A percentile compares a stretch with the other conserved stretches of the same genome.
phyloP scores from a whole-genome alignment of 2,113 vertebrate species.

The Heterotilapia buettikoferi region DNA sequence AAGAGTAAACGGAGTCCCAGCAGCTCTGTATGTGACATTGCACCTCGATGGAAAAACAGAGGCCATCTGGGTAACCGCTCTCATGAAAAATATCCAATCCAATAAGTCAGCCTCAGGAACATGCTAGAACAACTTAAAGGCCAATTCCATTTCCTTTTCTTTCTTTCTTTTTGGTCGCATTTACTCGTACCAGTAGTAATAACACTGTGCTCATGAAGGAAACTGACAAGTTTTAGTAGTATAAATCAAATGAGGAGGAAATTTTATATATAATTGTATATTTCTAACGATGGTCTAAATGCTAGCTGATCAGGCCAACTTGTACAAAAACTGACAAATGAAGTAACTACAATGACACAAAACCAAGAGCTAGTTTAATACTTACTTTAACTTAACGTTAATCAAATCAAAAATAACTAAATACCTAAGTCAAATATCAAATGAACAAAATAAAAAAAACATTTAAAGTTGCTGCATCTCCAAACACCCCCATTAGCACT shows the following conservation, averaged over 20 bases:
- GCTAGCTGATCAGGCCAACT: neutral
- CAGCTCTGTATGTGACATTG: conserved; percentile 41
- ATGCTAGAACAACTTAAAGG: neutral
- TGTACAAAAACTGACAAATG: neutral
- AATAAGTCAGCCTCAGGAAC: neutral
- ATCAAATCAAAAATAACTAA: neutral
- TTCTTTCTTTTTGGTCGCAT: neutral
- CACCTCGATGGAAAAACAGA: conserved; percentile 30
- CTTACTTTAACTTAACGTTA: neutral
- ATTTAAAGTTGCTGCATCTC: neutral
- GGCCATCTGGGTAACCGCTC: conserved; percentile 39
- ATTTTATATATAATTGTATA: neutral
- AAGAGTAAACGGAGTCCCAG: conserved; percentile 27
- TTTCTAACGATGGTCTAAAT: neutral
- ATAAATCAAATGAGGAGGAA: neutral
- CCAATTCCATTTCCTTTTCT: neutral
- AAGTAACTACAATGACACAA: neutral
- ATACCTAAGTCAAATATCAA: neutral
- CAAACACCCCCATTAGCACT: neutral
- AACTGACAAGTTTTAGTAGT: neutral
- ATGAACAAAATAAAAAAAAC: neutral
- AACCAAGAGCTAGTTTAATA: neutral
- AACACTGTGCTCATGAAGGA: neutral
- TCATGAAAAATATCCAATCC: neutral
- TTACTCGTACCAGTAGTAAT: neutral